These are phyloP conservation scores for Mesaphorura yosii DNA, from an alignment of 1,140 invertebrate species.

Conservation along the genomic window DNA sequence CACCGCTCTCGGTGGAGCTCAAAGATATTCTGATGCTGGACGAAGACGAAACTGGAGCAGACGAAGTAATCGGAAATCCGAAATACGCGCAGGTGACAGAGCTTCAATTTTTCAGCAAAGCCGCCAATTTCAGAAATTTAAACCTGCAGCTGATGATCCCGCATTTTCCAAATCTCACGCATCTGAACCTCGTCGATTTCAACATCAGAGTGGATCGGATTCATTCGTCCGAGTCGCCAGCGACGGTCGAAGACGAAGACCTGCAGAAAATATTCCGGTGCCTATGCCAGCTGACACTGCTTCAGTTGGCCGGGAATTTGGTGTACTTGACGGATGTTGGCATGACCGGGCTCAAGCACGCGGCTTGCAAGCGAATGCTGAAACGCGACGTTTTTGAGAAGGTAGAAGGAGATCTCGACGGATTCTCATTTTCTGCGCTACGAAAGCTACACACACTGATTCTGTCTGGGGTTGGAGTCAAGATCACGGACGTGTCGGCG, in stretches of 20 bases:
- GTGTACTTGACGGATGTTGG: slow-evolving; percentile 26
- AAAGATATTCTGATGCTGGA: slow-evolving; percentile 13
- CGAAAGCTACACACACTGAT: slow-evolving; percentile 8
- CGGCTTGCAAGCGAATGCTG: slow-evolving; percentile 18
- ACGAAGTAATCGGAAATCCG: too few relatives aligned
- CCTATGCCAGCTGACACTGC: slow-evolving; percentile 4
- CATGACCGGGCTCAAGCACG: slow-evolving; percentile 16
- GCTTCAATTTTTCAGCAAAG: slow-evolving; percentile 28
- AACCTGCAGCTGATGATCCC: slow-evolving; percentile 19
- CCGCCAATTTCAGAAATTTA: slow-evolving; percentile 22
- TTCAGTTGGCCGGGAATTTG: slow-evolving; percentile 27
- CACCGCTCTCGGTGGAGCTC: slow-evolving; percentile 7
- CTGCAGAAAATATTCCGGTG: slow-evolving; percentile 23
- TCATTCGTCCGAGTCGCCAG: slow-evolving; percentile 24
- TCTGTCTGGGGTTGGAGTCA: slow-evolving; percentile 30
- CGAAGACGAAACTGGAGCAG: too few relatives aligned
- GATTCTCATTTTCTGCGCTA: slow-evolving; percentile 14
- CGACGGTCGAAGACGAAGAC: slow-evolving; percentile 28
- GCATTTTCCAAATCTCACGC: slow-evolving; percentile 19
- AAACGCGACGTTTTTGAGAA: not conserved
- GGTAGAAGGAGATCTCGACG: slow-evolving; percentile 4
- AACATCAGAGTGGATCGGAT: slow-evolving; percentile 20
- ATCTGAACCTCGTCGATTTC: slow-evolving; percentile 28
- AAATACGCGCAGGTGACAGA: too few relatives aligned
- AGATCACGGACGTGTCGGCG: slow-evolving; percentile 21